Evolutionary conservation across 92 coral and sea anemone genomes (phyloP), one percentile per base, ranked within the genome.

Genomic region (Siderastrea radians): DNA sequence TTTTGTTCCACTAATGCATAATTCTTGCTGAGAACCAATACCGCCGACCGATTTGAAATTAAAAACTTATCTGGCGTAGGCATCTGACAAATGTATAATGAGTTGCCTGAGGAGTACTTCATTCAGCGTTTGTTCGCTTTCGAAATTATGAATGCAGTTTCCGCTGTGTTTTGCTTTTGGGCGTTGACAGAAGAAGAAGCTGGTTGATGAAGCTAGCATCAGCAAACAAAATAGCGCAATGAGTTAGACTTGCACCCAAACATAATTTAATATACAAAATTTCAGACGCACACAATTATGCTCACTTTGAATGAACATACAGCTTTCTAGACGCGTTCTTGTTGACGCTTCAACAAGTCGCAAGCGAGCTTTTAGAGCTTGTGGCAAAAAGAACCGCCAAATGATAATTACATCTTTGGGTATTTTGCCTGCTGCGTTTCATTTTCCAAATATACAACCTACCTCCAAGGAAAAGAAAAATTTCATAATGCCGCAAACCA

Each of bases 341-440:
- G 59, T 3, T 38, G 16, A 45, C 75, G 13, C 77, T 70, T 69
- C 77, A 71, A n/a, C 78, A 71, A 69, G 69, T 82, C 77, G 55
- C 64, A 11, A 16, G 16, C 14, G 61, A 44, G 6, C 59, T 16
- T 9, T 12, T 3, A 19, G 61, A 63, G 5, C 82, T 14, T 58
- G 53, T 15, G 52, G 44, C 3, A 55, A 60, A 47, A 4, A 13
- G 64, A 17, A 48, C 57, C 44, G 19, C 48, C 15, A 19, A 9
- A 62, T 16, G 16, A n/a, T 78, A 61, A 11, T 48, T 15, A 17
- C 58, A 15, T 5, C 72, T 68, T 51, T 8, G 53, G 16, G 52
- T 15, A 53, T 13, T 67, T 45, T 49, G 4, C 86, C 55, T 16
- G 78, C 78, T 69, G 78, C 0, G 78, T 1, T 26, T 10, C 78